Conservation (phyloP, 2,113 vertebrate genomes). For the human region GRCh38 chr6:107286501-107287000, state of each 20-base stretch:
- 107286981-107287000: too few relatives aligned
- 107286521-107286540: neutral
- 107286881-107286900: too few relatives aligned
- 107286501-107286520: neutral
- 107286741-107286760: neutral
- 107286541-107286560: neutral
- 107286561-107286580: neutral
- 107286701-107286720: neutral
- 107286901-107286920: too few relatives aligned
- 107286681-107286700: slow-evolving; percentile 14
- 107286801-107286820: too few relatives aligned
- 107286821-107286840: too few relatives aligned
- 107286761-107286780: too few relatives aligned
- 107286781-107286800: too few relatives aligned
- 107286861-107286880: too few relatives aligned
- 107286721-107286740: neutral
- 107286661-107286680: neutral
- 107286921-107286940: too few relatives aligned
- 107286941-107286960: too few relatives aligned
- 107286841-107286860: too few relatives aligned
- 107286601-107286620: slow-evolving; percentile 23
- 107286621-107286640: neutral
- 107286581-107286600: neutral
- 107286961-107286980: too few relatives aligned
- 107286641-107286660: neutral